Conservation (phyloP, 2,113 vertebrate genomes). For the Calidris pygmaea region DNA sequence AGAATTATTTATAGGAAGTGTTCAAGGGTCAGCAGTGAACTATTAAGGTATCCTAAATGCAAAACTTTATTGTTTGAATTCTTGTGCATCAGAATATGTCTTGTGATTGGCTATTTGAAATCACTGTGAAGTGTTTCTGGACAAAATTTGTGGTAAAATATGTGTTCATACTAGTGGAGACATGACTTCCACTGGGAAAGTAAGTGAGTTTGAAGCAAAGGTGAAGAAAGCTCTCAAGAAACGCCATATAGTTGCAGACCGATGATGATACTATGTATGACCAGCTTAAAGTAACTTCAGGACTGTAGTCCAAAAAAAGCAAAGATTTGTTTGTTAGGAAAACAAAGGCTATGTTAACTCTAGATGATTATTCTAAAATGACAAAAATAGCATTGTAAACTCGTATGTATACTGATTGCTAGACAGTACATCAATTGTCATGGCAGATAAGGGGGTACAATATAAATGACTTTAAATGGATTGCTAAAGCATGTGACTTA, state of each 20-base stretch:
- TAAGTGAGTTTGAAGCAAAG: background rate
- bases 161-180: background rate
- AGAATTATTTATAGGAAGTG: background rate
- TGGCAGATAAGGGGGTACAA: background rate
- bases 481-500: background rate
- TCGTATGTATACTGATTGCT: background rate
- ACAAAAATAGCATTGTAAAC: background rate
- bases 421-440: background rate
- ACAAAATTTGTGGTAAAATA: background rate
- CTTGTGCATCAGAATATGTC: background rate
- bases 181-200: background rate
- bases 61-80: background rate
- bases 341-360: background rate
- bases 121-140: background rate
- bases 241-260: background rate
- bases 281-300: background rate
- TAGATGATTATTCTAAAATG: background rate
- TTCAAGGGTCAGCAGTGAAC: background rate
- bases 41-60: background rate
- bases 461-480: background rate
- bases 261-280: background rate
- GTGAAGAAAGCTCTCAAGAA: background rate
- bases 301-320: background rate
- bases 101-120: background rate
- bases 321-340: background rate